Evolutionary conservation across 2,113 vertebrate genomes (phyloP).

Genomic region (Anseranas semipalmata): DNA sequence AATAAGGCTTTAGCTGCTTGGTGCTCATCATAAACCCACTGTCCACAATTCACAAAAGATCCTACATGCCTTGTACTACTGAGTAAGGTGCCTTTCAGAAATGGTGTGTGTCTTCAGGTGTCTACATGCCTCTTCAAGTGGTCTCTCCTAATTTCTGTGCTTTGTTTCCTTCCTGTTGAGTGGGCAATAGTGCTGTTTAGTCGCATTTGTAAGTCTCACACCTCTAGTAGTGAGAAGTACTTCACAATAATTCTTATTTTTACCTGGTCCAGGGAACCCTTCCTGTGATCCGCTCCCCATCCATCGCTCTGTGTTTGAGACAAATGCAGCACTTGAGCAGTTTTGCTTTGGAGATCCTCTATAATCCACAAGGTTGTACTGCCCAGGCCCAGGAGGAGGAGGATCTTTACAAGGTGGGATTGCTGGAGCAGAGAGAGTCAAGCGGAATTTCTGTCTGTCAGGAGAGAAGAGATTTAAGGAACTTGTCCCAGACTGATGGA

Average conservation of each 20-base stretch:
- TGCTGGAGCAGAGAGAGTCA: conserved; percentile 73
- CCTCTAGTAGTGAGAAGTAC: neutral
- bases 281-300: neutral
- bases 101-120: neutral
- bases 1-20: neutral
- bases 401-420: conserved; percentile 67
- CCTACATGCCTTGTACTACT: accelerated
- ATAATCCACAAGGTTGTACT: conserved; percentile 69
- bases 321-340: conserved; percentile 75
- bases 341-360: conserved; percentile 44
- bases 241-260: neutral
- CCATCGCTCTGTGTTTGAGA: conserved; percentile 74
- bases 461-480: conserved; percentile 15
- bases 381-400: conserved; percentile 76
- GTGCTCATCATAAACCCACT: neutral
- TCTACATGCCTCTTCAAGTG: neutral
- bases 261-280: conserved; percentile 80
- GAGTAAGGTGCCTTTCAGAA: neutral
- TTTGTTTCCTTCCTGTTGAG: neutral
- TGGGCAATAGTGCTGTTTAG: neutral
- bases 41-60: neutral
- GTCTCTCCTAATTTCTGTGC: neutral
- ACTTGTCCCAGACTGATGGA: neutral
- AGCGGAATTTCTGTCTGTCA: conserved; percentile 71
- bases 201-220: neutral